Percentiles rank a stretch among this genome's conserved stretches.
Conservation (phyloP, 2,888 invertebrate species). For the Stegophylla sp. region DNA sequence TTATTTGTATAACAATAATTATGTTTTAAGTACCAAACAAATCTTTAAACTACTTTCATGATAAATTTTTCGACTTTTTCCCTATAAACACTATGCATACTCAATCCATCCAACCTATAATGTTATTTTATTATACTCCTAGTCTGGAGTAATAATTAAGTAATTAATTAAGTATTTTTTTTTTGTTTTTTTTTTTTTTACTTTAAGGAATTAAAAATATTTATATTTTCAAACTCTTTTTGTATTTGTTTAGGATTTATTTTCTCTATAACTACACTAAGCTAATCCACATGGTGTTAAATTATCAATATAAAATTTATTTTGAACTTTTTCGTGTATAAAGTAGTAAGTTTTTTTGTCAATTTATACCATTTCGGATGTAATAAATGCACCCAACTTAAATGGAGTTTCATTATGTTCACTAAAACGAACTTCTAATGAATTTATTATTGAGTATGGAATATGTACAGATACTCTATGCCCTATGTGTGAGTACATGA, state of each 20-base stretch:
- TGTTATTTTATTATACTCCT: neutral
- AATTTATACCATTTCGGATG: conserved; percentile 20
- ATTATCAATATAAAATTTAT: conserved; percentile 4
- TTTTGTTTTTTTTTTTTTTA: neutral
- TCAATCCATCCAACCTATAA: neutral
- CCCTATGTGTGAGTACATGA: too few relatives aligned
- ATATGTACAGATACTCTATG: neutral
- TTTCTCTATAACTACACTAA: conserved; percentile 1
- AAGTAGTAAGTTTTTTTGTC: conserved; percentile 5
- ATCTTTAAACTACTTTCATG: too few relatives aligned
- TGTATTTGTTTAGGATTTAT: neutral
- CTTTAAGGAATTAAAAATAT: neutral
- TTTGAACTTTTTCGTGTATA: conserved; percentile 17
- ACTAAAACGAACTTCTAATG: conserved; percentile 17
- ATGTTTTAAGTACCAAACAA: too few relatives aligned
- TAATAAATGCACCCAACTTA: conserved; percentile 16
- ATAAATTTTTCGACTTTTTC: too few relatives aligned
- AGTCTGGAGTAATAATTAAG: too few relatives aligned
- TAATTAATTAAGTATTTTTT: too few relatives aligned
- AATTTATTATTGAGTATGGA: neutral
- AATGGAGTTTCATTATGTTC: conserved; percentile 30
- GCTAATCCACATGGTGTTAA: neutral
- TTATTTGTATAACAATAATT: too few relatives aligned
- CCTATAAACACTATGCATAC: neutral
- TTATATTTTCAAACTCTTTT: conserved; percentile 1